phyloP scores from a whole-genome alignment of 2,888 invertebrate species.

The Phasia obesa region DNA sequence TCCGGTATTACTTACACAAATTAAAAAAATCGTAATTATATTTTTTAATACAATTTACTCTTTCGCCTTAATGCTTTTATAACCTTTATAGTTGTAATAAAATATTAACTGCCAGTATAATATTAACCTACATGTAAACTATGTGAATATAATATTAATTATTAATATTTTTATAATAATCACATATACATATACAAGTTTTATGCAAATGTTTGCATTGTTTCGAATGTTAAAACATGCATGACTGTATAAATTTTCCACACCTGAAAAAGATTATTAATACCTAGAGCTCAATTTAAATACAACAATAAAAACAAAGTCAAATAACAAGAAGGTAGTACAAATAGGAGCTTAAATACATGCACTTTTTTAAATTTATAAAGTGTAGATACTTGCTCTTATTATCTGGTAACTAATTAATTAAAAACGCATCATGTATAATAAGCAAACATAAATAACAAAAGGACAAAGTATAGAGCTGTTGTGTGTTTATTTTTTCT shows the following conservation, averaged over 20 bases:
- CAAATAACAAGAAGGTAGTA: background rate
- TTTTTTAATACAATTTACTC: no score
- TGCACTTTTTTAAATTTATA: background rate
- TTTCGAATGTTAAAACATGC: background rate
- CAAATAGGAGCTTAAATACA: background rate
- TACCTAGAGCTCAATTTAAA: conserved; percentile 39
- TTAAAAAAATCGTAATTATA: no score
- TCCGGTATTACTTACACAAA: no score
- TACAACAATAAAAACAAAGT: conserved; percentile 34
- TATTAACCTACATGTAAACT: no score
- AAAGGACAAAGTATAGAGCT: conserved; percentile 41
- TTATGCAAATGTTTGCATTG: background rate
- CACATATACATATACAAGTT: background rate
- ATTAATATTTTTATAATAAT: background rate
- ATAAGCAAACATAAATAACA: conserved; percentile 44
- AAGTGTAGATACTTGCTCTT: conserved; percentile 1
- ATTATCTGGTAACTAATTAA: conserved; percentile 62
- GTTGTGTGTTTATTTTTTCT: no score
- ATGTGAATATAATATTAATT: background rate
- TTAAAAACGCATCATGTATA: conserved; percentile 67
- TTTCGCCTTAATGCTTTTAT: no score
- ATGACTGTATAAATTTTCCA: conserved; percentile 1
- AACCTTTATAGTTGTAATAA: no score
- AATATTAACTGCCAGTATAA: no score
- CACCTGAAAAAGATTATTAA: conserved; percentile 40